These are phyloP conservation scores for Himalopsyche anomala DNA, from an alignment of 2,888 invertebrate genomes.

Conservation along the genomic window DNA sequence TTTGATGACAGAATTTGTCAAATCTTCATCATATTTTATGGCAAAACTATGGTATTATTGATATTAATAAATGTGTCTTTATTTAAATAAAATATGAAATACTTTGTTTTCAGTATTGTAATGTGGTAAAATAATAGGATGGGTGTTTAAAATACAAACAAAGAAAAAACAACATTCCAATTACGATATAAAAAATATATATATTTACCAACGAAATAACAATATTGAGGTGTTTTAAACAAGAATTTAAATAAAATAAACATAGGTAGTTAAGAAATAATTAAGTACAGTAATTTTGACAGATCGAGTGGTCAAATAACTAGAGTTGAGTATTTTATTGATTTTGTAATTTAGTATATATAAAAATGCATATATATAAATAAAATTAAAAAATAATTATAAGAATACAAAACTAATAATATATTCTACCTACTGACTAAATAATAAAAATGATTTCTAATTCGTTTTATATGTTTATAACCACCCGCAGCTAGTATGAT, in stretches of 20 bases:
- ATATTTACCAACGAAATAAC: constrained; percentile 30
- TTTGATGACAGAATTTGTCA: too few relatives aligned
- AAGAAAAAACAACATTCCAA: constrained; percentile 19
- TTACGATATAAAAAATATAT: constrained; percentile 18
- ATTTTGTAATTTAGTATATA: not conserved
- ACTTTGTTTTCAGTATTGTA: too few relatives aligned
- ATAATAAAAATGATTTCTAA: not conserved
- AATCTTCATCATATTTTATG: too few relatives aligned
- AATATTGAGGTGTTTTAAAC: not conserved
- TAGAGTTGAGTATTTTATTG: constrained; percentile 2
- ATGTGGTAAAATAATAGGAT: not conserved
- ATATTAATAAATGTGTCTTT: too few relatives aligned
- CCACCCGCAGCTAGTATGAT: too few relatives aligned
- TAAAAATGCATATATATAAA: not conserved
- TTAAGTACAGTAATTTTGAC: constrained; percentile 19
- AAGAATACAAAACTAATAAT: not conserved
- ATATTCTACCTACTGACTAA: constrained; percentile 8
- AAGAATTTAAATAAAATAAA: constrained; percentile 21
- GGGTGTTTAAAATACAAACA: constrained; percentile 12
- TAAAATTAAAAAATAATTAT: not conserved
- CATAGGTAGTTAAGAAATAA: not conserved
- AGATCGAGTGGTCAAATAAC: not conserved
- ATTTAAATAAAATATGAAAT: too few relatives aligned
- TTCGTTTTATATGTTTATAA: too few relatives aligned
- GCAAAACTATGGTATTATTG: too few relatives aligned